Percentiles rank a stretch among this genome's conserved stretches.
Conservation (phyloP, 2,888 invertebrate genomes). For the Hymenopus coronatus region DNA sequence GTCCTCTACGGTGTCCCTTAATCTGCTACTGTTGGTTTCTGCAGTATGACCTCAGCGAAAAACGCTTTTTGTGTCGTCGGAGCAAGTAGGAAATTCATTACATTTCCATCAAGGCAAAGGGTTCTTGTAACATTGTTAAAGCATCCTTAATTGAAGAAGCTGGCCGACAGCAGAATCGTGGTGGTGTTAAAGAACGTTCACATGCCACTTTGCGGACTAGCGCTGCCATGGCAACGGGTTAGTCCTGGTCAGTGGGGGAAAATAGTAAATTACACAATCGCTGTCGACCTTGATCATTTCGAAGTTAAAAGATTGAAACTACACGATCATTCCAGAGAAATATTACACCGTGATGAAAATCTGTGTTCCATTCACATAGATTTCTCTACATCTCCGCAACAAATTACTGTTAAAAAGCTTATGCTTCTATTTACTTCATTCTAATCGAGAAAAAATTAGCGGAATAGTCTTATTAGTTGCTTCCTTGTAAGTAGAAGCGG, state of each 20-base stretch:
- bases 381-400: too few species aligned
- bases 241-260: background rate
- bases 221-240: background rate
- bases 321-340: too few species aligned
- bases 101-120: background rate
- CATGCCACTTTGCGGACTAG: background rate
- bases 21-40: background rate
- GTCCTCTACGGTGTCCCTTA: background rate
- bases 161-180: background rate
- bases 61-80: background rate
- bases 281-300: too few species aligned
- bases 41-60: background rate
- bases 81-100: background rate
- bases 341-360: too few species aligned
- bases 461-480: too few species aligned
- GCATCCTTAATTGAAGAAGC: background rate
- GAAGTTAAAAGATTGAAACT: too few species aligned
- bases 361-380: too few species aligned
- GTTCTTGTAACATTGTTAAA: background rate
- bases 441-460: too few species aligned
- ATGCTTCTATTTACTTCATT: too few species aligned
- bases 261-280: too few species aligned
- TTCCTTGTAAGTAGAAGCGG: too few species aligned
- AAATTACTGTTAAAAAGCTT: too few species aligned
- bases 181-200: background rate